Evolutionary conservation across 2,888 invertebrate genomes (phyloP).

Genomic region (Eledona agricola): DNA sequence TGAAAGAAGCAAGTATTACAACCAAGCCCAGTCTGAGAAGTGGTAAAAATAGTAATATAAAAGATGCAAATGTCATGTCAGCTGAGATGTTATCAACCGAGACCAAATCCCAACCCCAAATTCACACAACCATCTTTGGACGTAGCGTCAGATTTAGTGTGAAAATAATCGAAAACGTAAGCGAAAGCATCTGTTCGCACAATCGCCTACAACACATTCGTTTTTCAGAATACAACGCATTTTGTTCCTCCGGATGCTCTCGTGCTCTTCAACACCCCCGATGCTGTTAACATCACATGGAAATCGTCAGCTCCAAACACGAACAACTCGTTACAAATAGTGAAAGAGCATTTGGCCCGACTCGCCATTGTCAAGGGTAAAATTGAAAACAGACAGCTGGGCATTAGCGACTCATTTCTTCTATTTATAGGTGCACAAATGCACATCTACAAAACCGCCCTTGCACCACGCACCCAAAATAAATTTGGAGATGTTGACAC

Average conservation of each 20-base stretch:
- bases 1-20: too few species aligned
- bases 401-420: constrained; percentile 1
- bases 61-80: too few species aligned
- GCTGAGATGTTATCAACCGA: not conserved
- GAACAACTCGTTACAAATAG: constrained; percentile 38
- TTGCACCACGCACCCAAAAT: constrained; percentile 19
- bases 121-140: not conserved
- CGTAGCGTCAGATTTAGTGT: constrained; percentile 1
- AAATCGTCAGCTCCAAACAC: constrained; percentile 23
- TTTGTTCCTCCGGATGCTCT: constrained; percentile 37
- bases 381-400: not conserved
- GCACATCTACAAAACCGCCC: constrained; percentile 24
- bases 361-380: constrained; percentile 38
- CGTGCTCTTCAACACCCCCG: constrained; percentile 12
- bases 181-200: not conserved
- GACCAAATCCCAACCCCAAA: too few species aligned
- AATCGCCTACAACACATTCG: constrained; percentile 1
- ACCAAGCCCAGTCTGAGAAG: too few species aligned
- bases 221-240: constrained; percentile 35
- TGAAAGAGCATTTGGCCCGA: constrained; percentile 29
- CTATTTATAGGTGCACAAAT: constrained; percentile 38
- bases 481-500: constrained; percentile 10
- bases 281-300: constrained; percentile 40
- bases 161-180: constrained; percentile 33
- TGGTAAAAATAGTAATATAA: too few species aligned